phyloP scores from a whole-genome alignment of 2,113 vertebrate species.

The Peromyscus californicus region DNA sequence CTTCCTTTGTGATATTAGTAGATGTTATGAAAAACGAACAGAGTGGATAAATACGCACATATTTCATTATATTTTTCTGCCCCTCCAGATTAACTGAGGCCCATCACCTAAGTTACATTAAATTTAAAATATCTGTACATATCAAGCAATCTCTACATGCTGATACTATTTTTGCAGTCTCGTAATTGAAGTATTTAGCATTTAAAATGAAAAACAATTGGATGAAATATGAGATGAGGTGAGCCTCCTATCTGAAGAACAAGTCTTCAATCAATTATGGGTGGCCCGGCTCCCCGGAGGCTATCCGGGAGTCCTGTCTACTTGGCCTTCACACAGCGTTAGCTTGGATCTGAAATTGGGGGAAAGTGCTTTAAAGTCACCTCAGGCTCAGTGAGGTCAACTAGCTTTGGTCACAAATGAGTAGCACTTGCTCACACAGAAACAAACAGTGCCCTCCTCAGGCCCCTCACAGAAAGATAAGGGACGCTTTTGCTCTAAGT shows the following conservation, averaged over 20 bases:
- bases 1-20: conserved; percentile 21
- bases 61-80: conserved; percentile 43
- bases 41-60: neutral
- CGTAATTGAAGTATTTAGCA: conserved; percentile 20
- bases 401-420: neutral
- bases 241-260: conserved; percentile 47
- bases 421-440: too few relatives aligned
- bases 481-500: conserved; percentile 6
- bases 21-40: conserved; percentile 57
- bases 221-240: conserved; percentile 39
- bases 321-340: neutral
- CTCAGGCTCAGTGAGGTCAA: neutral
- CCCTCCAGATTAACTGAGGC: conserved; percentile 6
- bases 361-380: neutral
- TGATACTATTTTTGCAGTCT: neutral
- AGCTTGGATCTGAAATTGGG: neutral
- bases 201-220: conserved; percentile 50
- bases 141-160: neutral
- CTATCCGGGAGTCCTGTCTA: neutral
- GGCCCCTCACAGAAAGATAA: neutral
- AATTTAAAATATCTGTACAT: conserved; percentile 27
- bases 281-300: conserved; percentile 9
- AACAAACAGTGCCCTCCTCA: too few relatives aligned
- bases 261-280: conserved; percentile 48
- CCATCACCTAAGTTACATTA: neutral